phyloP scores from a whole-genome alignment of 2,113 vertebrate genomes.

The Corvus hawaiiensis region DNA sequence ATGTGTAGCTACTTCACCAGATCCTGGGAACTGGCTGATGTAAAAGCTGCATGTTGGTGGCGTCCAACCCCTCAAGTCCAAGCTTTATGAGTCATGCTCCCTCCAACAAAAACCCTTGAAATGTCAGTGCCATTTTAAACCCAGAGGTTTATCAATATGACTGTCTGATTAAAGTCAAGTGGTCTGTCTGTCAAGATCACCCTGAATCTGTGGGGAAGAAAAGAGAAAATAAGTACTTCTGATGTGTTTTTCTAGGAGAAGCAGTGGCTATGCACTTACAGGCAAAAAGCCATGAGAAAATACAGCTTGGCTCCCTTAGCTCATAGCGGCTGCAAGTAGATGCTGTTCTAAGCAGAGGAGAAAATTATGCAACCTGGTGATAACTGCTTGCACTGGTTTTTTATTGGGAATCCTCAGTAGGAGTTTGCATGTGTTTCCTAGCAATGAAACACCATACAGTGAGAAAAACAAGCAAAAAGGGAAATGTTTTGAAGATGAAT shows the following conservation, averaged over 20 bases:
- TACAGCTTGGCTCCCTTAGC: not conserved
- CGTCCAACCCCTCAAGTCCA: not conserved
- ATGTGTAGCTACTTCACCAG: not conserved
- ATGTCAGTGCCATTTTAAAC: slow-evolving; percentile 26
- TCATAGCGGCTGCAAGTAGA: not conserved
- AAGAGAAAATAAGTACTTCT: not conserved
- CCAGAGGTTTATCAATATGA: not conserved
- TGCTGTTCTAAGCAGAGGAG: not conserved
- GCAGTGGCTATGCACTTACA: not conserved
- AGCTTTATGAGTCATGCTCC: not conserved
- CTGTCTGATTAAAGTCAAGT: slow-evolving; percentile 13
- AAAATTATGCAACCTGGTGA: slow-evolving; percentile 34
- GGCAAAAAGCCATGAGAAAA: not conserved
- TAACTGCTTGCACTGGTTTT: not conserved
- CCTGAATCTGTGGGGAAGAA: not conserved
- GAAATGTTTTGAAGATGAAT: slow-evolving; percentile 39
- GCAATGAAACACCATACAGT: slow-evolving; percentile 6
- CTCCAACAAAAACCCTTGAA: not conserved
- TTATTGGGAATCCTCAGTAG: slow-evolving; percentile 36
- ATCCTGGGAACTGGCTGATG: not conserved
- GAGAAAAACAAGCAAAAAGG: slow-evolving; percentile 33
- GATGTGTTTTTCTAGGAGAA: not conserved
- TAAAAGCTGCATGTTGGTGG: not conserved
- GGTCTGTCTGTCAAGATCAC: not conserved
- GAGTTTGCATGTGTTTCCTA: slow-evolving; percentile 25